Conservation (phyloP, 2,797 vertebrate species). For the Danio jaintianensis region DNA sequence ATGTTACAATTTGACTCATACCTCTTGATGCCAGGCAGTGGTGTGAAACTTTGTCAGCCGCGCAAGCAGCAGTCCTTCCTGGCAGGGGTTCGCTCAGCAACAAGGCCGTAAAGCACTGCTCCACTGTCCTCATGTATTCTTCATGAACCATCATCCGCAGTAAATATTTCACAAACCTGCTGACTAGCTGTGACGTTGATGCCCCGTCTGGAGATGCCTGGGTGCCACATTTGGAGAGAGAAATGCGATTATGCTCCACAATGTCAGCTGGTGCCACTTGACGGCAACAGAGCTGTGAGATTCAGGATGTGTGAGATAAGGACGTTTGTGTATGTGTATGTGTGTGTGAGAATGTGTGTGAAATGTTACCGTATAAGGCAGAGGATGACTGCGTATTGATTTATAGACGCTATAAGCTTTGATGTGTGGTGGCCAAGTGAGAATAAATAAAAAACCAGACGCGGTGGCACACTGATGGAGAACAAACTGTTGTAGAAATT, state of each 20-base stretch:
- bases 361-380: conserved; percentile 38
- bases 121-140: conserved; percentile 44
- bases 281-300: conserved; percentile 62
- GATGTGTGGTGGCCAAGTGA: conserved; percentile 67
- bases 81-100: conserved; percentile 52
- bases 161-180: conserved; percentile 63
- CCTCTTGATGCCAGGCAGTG: conserved; percentile 18
- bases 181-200: conserved; percentile 48
- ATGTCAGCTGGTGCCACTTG: conserved; percentile 65
- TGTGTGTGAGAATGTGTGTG: conserved; percentile 48
- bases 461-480: not conserved
- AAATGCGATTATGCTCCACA: conserved; percentile 63
- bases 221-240: conserved; percentile 58
- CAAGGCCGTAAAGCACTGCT: conserved; percentile 47
- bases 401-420: conserved; percentile 61
- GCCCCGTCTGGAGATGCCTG: conserved; percentile 53
- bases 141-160: conserved; percentile 49
- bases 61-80: conserved; percentile 60
- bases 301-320: conserved; percentile 54
- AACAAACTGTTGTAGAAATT: not conserved
- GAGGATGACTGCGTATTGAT: conserved; percentile 69
- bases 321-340: conserved; percentile 44
- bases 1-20: not conserved
- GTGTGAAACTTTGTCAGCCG: conserved; percentile 55
- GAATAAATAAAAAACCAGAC: conserved; percentile 56